Base-by-base conservation (phyloP, 2,888 invertebrate genomes). In the Hydroisotoma schaefferi region DNA sequence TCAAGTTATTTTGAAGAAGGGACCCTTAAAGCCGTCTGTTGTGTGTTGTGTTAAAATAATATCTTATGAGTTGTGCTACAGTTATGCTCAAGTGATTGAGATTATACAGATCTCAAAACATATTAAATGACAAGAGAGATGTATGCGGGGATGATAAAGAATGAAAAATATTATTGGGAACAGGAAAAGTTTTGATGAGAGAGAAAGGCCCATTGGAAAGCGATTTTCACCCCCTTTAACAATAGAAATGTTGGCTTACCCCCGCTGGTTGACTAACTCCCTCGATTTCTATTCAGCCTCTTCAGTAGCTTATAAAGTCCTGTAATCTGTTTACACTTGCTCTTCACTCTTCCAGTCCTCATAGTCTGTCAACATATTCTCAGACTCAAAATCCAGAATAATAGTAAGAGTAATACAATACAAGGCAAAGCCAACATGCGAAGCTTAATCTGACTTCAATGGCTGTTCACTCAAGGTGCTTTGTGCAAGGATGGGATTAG, bases 231-330 rank as follows among this genome's bases (percentile, higher is more conserved):
- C 18, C 43, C 18, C 6, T 5, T 43, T 18, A 43, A 43, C 43
- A 43, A 43, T 43, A 18, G 18, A n/a, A 43, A 43, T 43, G 18
- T 43, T 43, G 43, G 43, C 18, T 43, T 43, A 43, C 43, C 43
- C 43, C 43, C 18, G 18, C 43, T 43, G 43, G n/a, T n/a, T n/a
- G n/a, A n/a, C n/a, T n/a, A 33, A 15, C 33, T 15, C 6, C 6
- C 15, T 43, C n/a, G 18, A 20, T 20, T 43, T 18, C 8, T 43
- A 15, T 8, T 15, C 18, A 43, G 43, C 6, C 18, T 15, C 18
- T 43, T 43, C 8, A 15, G 20, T 18, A 6, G 6, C 12, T 43
- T 5, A 6, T 20, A n/a, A 6, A 15, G 6, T 43, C 18, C 20
- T 18, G 6, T 43, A 43, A 43, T 43, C 43, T 43, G 18, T 43